Percentiles rank a stretch among this genome's conserved stretches.
Conservation (phyloP, 2,113 vertebrate species). For the Colius striatus region DNA sequence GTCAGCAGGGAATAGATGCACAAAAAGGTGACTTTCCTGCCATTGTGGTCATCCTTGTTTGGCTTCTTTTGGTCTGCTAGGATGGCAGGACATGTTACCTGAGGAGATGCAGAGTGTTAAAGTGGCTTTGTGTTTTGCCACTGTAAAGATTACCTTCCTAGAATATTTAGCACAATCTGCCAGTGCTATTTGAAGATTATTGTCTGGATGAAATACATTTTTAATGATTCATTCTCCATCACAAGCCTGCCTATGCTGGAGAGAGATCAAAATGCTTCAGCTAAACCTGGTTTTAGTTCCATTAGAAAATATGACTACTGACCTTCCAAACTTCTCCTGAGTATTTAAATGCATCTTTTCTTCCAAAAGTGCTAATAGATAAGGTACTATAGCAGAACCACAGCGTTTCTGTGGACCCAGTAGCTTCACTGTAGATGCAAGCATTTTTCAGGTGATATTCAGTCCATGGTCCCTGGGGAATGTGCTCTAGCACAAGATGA, state of each 20-base stretch:
- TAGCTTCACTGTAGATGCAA: neutral
- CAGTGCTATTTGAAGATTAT: neutral
- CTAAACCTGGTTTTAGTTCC: neutral
- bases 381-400: neutral
- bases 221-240: neutral
- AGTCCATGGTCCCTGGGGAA: neutral
- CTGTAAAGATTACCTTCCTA: neutral
- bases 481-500: neutral
- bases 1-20: neutral
- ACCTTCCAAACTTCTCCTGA: neutral
- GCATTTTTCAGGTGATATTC: neutral
- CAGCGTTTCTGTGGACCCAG: neutral
- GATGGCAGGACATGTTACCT: rapidly evolving
- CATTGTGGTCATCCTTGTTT: neutral
- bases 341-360: neutral
- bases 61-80: neutral
- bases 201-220: neutral
- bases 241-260: neutral
- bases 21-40: neutral
- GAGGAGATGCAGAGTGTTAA: neutral
- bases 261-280: neutral
- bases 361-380: neutral
- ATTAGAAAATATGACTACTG: neutral
- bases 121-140: neutral
- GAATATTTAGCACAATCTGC: neutral